A percentile compares a stretch with the other conserved stretches of the same genome.
phyloP scores from a whole-genome alignment of 2,888 invertebrate genomes.

The Eupithecia vulgata region DNA sequence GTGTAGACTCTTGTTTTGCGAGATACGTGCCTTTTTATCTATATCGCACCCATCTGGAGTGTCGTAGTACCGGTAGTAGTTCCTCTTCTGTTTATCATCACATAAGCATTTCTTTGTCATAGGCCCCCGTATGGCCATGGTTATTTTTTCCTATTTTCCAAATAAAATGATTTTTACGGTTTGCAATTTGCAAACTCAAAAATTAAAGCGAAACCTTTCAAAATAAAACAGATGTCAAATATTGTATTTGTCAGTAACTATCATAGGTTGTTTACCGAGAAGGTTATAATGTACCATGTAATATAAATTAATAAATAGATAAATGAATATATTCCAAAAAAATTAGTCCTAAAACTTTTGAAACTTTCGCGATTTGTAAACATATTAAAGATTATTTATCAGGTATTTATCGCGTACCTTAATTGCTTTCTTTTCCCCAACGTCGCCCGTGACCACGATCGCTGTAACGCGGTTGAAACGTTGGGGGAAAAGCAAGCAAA shows the following conservation, averaged over 20 bases:
- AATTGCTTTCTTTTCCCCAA: no score
- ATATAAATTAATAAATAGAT: no score
- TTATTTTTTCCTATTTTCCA: not conserved
- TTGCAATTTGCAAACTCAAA: not conserved
- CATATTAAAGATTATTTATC: no score
- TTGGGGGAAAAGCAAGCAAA: no score
- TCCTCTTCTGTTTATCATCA: constrained; percentile 46
- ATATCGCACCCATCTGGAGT: constrained; percentile 72
- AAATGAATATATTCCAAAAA: no score
- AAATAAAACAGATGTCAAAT: not conserved
- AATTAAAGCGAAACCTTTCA: not conserved
- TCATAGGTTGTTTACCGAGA: not conserved
- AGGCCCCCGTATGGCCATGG: not conserved
- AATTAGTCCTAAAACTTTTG: no score
- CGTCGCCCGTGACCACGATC: no score
- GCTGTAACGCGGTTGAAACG: no score
- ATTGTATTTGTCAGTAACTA: not conserved
- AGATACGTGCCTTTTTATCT: constrained; percentile 56
- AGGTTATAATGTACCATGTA: no score
- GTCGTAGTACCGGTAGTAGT: constrained; percentile 71
- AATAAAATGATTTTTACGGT: not conserved
- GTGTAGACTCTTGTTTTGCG: no score
- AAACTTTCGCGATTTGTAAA: no score
- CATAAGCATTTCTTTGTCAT: constrained; percentile 28
- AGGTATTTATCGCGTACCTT: no score